Percentiles rank a stretch among this genome's conserved stretches.
Conservation (phyloP, 2,113 vertebrate species). For the Pygoscelis adeliae region DNA sequence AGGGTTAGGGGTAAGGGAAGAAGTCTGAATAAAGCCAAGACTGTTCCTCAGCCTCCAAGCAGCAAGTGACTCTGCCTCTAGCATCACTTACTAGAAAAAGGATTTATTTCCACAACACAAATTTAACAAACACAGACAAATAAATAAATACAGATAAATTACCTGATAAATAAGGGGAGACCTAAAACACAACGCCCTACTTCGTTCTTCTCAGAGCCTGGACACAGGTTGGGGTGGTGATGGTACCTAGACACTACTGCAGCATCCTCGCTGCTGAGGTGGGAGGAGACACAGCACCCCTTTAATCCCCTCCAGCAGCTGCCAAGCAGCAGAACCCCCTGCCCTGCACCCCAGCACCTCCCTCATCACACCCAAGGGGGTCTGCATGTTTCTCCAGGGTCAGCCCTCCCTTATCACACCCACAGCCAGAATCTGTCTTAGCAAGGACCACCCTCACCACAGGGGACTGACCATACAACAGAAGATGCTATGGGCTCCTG, state of each 20-base stretch:
- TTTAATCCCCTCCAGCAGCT: not conserved
- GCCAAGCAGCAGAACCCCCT: not conserved
- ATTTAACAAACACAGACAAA: not conserved
- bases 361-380: not conserved
- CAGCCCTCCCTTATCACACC: not conserved
- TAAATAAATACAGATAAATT: slow-evolving; percentile 33
- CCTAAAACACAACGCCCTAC: not conserved
- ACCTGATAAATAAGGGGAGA: not conserved
- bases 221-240: not conserved
- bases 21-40: not conserved
- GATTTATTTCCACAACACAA: slow-evolving; percentile 65
- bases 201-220: not conserved
- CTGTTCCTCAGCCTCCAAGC: not conserved
- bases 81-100: slow-evolving; percentile 30
- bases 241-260: not conserved
- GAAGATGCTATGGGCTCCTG: not conserved
- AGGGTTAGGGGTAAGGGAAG: not conserved
- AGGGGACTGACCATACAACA: not conserved
- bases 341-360: not conserved
- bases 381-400: not conserved
- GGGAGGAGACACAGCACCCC: not conserved
- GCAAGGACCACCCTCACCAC: not conserved
- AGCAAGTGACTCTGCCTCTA: not conserved
- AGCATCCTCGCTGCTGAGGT: not conserved
- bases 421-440: not conserved